These are phyloP conservation scores for Chloroclystis v-ata DNA, from an alignment of 2,888 invertebrate species.

Conservation along the genomic window DNA sequence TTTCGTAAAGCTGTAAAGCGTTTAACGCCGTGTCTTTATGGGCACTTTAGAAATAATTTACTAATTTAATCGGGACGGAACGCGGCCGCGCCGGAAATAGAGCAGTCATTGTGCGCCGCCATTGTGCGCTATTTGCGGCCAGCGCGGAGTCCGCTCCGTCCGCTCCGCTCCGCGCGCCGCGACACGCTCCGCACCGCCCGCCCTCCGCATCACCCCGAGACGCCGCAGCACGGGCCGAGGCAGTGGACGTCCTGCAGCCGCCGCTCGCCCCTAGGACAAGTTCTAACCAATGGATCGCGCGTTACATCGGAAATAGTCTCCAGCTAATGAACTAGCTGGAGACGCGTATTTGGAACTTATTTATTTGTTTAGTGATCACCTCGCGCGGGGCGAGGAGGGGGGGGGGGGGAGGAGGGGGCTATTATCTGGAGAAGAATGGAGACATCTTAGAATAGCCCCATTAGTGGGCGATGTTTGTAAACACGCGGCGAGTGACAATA, in stretches of 20 bases:
- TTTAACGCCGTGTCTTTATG: conserved; percentile 23
- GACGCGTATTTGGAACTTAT: no score
- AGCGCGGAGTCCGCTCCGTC: not conserved
- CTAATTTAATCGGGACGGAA: conserved; percentile 25
- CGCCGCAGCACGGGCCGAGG: no score
- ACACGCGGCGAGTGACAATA: conserved; percentile 51
- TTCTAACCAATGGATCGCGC: no score
- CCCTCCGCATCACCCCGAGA: no score
- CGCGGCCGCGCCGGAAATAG: conserved; percentile 25
- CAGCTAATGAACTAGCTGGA: no score
- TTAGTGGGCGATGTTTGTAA: conserved; percentile 62
- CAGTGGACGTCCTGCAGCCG: no score
- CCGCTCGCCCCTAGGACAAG: no score
- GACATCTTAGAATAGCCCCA: conserved; percentile 54
- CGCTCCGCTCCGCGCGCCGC: not conserved
- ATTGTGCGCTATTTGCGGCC: no score
- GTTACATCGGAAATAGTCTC: no score
- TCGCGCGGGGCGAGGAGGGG: not conserved
- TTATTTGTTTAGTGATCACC: no score
- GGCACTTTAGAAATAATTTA: conserved; percentile 24
- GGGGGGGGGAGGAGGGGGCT: not conserved
- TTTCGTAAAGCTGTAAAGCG: conserved; percentile 24
- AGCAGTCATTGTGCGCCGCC: conserved; percentile 22
- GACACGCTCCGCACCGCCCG: no score
- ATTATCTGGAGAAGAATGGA: conserved; percentile 29